phyloP scores from a whole-genome alignment of 2,113 vertebrate genomes.

The Nasalis larvatus region DNA sequence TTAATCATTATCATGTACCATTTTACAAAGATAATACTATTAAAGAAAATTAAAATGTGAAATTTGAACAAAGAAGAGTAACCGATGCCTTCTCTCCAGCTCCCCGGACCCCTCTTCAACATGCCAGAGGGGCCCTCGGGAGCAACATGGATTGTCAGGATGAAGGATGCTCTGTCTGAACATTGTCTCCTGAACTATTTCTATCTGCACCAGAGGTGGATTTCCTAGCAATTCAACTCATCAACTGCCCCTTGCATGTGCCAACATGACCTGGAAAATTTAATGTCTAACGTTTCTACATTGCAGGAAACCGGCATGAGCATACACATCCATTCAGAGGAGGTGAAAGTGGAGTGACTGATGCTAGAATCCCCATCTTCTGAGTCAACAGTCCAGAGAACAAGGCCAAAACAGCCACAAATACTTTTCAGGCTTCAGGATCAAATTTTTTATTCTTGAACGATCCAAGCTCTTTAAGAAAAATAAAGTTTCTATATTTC shows the following conservation, averaged over 20 bases:
- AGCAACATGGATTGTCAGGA: accelerated
- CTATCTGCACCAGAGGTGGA: background rate
- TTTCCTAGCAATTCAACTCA: background rate
- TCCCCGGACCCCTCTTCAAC: background rate
- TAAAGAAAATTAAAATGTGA: background rate
- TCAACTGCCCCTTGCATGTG: background rate
- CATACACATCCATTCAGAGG: background rate
- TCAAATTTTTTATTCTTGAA: background rate
- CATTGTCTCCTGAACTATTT: background rate
- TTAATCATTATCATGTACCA: background rate
- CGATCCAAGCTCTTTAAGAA: background rate
- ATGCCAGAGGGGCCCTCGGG: background rate
- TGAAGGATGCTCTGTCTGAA: background rate
- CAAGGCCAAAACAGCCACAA: background rate
- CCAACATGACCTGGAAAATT: background rate
- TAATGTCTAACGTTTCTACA: background rate
- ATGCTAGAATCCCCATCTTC: background rate
- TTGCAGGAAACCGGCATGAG: background rate
- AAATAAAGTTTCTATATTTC: background rate
- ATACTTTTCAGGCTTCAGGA: background rate
- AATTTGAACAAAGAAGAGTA: background rate
- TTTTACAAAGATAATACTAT: background rate
- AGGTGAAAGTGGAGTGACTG: background rate
- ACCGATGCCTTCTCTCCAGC: background rate
- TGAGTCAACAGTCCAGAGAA: background rate